A percentile compares a stretch with the other conserved stretches of the same genome.
Evolutionary conservation across 2,888 invertebrate species (phyloP).

Genomic region (Papilio gigon): DNA sequence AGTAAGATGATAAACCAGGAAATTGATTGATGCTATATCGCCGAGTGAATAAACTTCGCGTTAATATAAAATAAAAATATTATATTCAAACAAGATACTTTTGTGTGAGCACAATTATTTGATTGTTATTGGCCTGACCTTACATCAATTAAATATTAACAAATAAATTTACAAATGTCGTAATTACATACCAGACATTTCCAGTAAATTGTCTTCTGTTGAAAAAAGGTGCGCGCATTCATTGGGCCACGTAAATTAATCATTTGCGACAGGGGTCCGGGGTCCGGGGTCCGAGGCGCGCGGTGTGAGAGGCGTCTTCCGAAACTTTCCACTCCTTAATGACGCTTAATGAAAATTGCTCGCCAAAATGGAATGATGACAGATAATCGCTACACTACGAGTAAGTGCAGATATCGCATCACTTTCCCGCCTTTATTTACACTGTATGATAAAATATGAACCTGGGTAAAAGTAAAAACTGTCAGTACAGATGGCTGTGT

Average conservation of each 20-base stretch:
- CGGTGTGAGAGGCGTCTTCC: conserved; percentile 62
- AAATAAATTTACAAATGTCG: not conserved
- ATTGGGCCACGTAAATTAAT: conserved; percentile 65
- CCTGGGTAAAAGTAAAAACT: too few relatives aligned
- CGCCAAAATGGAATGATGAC: conserved; percentile 54
- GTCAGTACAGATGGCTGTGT: too few relatives aligned
- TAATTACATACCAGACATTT: conserved; percentile 38
- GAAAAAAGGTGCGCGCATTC: conserved; percentile 43
- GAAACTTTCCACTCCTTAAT: conserved; percentile 66
- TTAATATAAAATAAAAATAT: too few relatives aligned
- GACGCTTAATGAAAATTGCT: conserved; percentile 71
- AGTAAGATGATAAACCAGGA: not conserved
- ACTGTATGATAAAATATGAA: not conserved
- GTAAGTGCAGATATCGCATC: conserved; percentile 46
- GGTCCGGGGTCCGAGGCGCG: conserved; percentile 36
- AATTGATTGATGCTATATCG: too few relatives aligned
- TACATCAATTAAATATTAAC: too few relatives aligned
- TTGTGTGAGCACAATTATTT: too few relatives aligned
- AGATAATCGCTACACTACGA: conserved; percentile 53
- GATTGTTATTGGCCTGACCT: not conserved
- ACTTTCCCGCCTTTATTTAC: not conserved
- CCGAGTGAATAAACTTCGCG: too few relatives aligned
- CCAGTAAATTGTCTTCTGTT: conserved; percentile 39
- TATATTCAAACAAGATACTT: too few relatives aligned
- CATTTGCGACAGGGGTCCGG: conserved; percentile 58